Conservation (phyloP, 2,888 invertebrate species). For the Drosophila nr. perissopoda region DNA sequence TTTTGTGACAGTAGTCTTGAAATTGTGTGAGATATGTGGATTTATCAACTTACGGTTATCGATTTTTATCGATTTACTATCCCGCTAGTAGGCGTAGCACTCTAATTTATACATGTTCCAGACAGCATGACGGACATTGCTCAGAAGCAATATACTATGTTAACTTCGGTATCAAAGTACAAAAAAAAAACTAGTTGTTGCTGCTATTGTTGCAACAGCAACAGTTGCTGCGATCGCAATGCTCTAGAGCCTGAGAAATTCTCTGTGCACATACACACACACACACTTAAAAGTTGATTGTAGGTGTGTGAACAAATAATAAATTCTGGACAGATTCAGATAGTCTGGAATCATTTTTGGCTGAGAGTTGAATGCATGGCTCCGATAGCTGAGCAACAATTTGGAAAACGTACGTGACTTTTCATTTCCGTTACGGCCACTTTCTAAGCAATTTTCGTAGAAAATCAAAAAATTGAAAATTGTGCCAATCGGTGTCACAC, state of each 20-base stretch:
- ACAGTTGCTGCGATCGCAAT: slow-evolving; percentile 35
- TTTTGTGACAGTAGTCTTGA: not conserved
- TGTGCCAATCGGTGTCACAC: slow-evolving; percentile 23
- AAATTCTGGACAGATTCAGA: slow-evolving; percentile 15
- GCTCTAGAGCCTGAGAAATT: slow-evolving; percentile 53
- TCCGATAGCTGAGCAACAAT: not conserved
- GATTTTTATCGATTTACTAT: not conserved
- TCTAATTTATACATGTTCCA: not conserved
- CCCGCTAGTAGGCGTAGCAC: not conserved
- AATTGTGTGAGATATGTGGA: not conserved
- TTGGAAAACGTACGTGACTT: slow-evolving; percentile 62
- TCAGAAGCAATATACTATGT: not conserved
- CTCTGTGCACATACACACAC: slow-evolving; percentile 21
- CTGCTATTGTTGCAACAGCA: slow-evolving; percentile 20
- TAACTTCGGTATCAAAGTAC: not conserved
- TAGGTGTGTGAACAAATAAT: slow-evolving; percentile 43
- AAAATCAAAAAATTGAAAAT: slow-evolving; percentile 26
- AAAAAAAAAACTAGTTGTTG: slow-evolving; percentile 34
- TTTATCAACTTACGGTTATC: not conserved
- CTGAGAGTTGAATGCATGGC: not conserved
- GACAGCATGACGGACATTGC: not conserved
- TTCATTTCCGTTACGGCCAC: slow-evolving; percentile 61
- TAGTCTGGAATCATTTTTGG: not conserved
- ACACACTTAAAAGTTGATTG: slow-evolving; percentile 11
- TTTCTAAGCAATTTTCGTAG: slow-evolving; percentile 29